Percentiles rank a stretch among this genome's conserved stretches.
Conservation (phyloP, 2,888 invertebrate genomes). For the Seira ritae region DNA sequence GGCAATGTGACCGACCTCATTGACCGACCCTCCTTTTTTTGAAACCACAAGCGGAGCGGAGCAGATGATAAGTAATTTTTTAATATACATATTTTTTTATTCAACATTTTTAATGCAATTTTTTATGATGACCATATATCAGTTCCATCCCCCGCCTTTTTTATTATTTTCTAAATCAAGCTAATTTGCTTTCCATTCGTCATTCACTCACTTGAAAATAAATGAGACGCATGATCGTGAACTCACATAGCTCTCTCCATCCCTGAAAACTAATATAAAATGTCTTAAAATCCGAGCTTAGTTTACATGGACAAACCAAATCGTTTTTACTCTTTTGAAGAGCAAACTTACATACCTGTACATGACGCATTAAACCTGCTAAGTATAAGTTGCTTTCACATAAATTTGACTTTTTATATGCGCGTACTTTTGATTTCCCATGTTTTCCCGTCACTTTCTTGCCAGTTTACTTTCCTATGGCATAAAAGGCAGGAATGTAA, state of each 20-base stretch:
- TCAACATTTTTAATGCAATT: neutral
- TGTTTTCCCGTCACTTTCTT: neutral
- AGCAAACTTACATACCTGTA: too few species aligned
- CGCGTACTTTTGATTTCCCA: neutral
- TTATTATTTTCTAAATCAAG: neutral
- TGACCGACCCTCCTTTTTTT: neutral
- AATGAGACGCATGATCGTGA: neutral
- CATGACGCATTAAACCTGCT: neutral
- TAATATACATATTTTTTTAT: too few species aligned
- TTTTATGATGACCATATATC: neutral
- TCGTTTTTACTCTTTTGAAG: neutral
- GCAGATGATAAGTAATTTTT: neutral
- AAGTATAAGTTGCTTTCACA: neutral
- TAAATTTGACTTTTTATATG: neutral
- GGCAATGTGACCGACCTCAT: neutral
- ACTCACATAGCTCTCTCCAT: neutral
- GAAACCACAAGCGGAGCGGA: neutral
- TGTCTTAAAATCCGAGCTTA: neutral
- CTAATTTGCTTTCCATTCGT: neutral
- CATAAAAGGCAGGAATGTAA: neutral
- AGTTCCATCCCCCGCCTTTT: neutral
- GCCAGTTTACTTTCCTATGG: too few species aligned
- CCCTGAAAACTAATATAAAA: neutral
- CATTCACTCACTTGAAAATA: neutral
- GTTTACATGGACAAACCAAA: neutral